A percentile compares a stretch with the other conserved stretches of the same genome.
These are phyloP conservation scores for Xenopus borealis DNA, from an alignment of 2,113 vertebrate genomes.

Conservation along the genomic window DNA sequence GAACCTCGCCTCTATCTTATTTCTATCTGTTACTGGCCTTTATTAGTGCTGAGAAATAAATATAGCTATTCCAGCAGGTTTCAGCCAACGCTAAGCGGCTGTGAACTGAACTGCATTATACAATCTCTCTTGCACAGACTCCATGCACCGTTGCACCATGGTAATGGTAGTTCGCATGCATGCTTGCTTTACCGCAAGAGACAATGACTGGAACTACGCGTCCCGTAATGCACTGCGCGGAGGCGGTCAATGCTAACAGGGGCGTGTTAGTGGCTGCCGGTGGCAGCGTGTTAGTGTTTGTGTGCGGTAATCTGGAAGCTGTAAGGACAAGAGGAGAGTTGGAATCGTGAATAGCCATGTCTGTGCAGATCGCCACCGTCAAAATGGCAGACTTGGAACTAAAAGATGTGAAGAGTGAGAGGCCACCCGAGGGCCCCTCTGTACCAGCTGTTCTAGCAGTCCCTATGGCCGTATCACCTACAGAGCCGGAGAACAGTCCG, in stretches of 20 bases:
- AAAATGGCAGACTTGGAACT: conserved; percentile 91
- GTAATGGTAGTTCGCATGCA: neutral
- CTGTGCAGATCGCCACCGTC: conserved; percentile 86
- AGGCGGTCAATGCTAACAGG: conserved; percentile 39
- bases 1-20: no score
- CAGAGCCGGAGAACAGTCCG: conserved; percentile 59
- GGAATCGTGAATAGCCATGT: conserved; percentile 71
- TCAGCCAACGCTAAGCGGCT: no score
- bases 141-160: neutral
- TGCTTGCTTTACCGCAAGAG: rapidly evolving
- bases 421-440: conserved; percentile 62
- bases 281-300: conserved; percentile 43
- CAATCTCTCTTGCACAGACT: no score
- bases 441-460: conserved; percentile 43
- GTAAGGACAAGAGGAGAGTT: neutral
- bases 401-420: conserved; percentile 79
- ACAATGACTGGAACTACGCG: conserved; percentile 1
- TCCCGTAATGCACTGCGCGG: conserved; percentile 42
- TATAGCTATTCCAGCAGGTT: no score
- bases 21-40: no score
- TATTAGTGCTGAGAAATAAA: no score
- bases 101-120: no score
- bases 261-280: conserved; percentile 35
- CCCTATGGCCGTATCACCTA: conserved; percentile 35
- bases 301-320: conserved; percentile 29